phyloP scores from a whole-genome alignment of 2,113 vertebrate genomes.

The Brachirus orientalis region DNA sequence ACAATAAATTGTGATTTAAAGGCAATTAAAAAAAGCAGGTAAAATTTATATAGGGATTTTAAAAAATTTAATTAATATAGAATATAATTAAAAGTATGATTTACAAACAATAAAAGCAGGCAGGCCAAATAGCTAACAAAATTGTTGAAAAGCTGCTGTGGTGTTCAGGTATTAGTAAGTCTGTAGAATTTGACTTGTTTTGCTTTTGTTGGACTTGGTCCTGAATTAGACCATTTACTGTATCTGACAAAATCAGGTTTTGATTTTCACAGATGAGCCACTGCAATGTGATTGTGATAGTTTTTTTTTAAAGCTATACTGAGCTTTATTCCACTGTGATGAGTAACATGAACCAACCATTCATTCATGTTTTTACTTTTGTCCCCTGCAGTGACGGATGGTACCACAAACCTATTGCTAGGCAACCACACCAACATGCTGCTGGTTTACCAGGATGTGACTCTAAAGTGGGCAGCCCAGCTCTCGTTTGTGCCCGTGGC shows the following conservation, averaged over 20 bases:
- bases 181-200: too few relatives aligned
- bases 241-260: neutral
- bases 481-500: slow-evolving; percentile 89
- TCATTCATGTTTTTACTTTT: neutral
- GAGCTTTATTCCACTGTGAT: neutral
- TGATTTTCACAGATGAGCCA: neutral
- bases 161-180: too few relatives aligned
- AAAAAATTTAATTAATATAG: too few relatives aligned
- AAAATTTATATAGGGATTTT: too few relatives aligned
- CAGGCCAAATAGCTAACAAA: too few relatives aligned
- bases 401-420: slow-evolving; percentile 89
- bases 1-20: too few relatives aligned
- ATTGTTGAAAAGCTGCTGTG: too few relatives aligned
- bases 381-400: slow-evolving; percentile 86
- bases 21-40: too few relatives aligned
- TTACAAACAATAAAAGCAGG: too few relatives aligned
- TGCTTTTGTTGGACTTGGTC: too few relatives aligned
- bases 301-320: neutral
- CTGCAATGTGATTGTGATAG: neutral
- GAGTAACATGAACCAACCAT: neutral
- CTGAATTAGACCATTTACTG: too few relatives aligned
- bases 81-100: too few relatives aligned
- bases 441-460: slow-evolving; percentile 93
- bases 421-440: slow-evolving; percentile 92
- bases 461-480: slow-evolving; percentile 93